Conservation (phyloP, 2,797 vertebrate genomes). For the Sebastes matsubarae region DNA sequence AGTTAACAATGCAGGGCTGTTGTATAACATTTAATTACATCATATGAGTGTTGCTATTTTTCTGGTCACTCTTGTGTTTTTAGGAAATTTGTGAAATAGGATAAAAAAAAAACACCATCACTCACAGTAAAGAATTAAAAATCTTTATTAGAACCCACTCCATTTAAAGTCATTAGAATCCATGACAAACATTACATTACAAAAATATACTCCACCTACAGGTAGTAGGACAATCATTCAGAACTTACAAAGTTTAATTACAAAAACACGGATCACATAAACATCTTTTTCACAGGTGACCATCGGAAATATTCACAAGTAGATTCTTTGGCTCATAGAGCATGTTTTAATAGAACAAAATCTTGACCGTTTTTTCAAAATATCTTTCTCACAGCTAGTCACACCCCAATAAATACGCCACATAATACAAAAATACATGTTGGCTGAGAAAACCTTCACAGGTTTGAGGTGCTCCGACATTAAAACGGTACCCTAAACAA, state of each 20-base stretch:
- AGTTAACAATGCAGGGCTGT: background rate
- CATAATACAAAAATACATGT: conserved; percentile 76
- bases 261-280: conserved; percentile 52
- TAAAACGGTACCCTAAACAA: conserved; percentile 49
- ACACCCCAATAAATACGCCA: conserved; percentile 71
- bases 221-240: conserved; percentile 45
- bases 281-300: conserved; percentile 34
- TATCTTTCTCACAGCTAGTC: conserved; percentile 29
- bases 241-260: conserved; percentile 46
- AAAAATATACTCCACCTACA: conserved; percentile 74
- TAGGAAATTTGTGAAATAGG: background rate
- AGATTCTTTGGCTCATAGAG: conserved; percentile 43
- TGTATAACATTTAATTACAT: background rate
- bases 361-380: background rate
- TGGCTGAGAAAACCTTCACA: conserved; percentile 53
- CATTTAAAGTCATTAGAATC: conserved; percentile 51
- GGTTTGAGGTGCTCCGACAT: conserved; percentile 50
- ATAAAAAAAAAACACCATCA: background rate
- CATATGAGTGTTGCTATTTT: too few relatives aligned
- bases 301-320: conserved; percentile 42
- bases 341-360: conserved; percentile 40
- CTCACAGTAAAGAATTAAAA: conserved; percentile 30
- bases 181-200: conserved; percentile 55
- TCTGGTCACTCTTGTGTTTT: background rate
- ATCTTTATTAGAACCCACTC: conserved; percentile 64